Conservation (phyloP, 2,797 vertebrate genomes). For the Phataginus tetradactyla region DNA sequence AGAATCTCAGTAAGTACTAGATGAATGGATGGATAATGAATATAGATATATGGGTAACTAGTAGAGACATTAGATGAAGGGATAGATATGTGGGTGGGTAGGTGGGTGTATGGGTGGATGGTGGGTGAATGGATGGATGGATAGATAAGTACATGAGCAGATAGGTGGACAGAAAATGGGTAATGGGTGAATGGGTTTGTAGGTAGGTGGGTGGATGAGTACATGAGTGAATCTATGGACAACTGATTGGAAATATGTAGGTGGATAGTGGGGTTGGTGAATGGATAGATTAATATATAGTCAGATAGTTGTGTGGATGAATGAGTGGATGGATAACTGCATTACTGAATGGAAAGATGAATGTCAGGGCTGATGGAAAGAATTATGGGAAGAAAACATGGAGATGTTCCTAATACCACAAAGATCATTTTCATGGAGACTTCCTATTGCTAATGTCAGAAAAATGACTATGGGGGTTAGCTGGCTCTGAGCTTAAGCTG, state of each 20-base stretch:
- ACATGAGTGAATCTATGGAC: background rate
- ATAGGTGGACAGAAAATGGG: background rate
- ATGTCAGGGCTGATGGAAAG: background rate
- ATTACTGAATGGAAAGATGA: slow-evolving; percentile 24
- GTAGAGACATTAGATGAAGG: background rate
- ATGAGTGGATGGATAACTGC: background rate
- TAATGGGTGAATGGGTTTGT: background rate
- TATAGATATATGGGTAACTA: background rate
- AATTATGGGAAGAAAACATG: slow-evolving; percentile 22
- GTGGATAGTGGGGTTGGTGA: background rate
- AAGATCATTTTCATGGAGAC: slow-evolving; percentile 34
- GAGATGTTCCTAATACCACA: background rate
- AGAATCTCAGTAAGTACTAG: background rate
- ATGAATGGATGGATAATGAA: background rate
- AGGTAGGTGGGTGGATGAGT: background rate
- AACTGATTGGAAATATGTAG: background rate
- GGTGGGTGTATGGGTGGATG: background rate
- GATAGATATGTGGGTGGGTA: background rate
- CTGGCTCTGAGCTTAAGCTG: background rate
- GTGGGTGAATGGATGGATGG: background rate
- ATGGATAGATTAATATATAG: background rate
- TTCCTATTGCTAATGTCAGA: slow-evolving; percentile 39
- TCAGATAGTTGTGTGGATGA: background rate
- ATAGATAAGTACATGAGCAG: background rate
- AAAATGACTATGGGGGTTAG: slow-evolving; percentile 1